Conservation (phyloP, 92 coral and sea anemone species). For the Zoanthus gigantus region DNA sequence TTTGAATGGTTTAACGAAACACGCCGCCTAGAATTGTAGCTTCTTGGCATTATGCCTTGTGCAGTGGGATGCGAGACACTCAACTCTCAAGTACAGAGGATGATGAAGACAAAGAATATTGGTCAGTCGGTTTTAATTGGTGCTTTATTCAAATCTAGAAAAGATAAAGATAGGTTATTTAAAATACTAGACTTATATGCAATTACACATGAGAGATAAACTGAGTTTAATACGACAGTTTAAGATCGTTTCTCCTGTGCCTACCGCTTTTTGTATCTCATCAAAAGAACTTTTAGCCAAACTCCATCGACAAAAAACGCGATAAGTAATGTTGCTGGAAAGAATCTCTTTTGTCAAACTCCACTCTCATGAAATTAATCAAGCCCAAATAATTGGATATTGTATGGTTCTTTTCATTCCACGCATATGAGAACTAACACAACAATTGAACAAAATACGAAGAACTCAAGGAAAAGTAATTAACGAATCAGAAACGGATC, state of each 20-base stretch:
- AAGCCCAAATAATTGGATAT: neutral
- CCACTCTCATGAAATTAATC: neutral
- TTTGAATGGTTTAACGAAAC: slow-evolving; percentile 8
- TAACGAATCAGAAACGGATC: slow-evolving; percentile 2
- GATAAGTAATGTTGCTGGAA: no score
- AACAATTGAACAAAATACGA: neutral
- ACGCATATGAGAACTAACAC: neutral
- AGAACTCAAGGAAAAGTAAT: slow-evolving; percentile 32
- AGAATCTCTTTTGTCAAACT: neutral
- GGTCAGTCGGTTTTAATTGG: slow-evolving; percentile 47
- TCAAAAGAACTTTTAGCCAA: no score
- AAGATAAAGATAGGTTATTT: slow-evolving; percentile 28
- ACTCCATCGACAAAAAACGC: no score
- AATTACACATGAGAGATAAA: neutral
- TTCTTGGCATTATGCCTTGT: neutral
- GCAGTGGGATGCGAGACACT: neutral
- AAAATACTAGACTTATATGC: neutral
- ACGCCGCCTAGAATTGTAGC: neutral
- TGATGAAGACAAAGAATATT: slow-evolving; percentile 3
- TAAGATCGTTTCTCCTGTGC: neutral
- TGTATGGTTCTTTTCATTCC: neutral
- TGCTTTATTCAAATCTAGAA: slow-evolving; percentile 11
- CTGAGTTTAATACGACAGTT: slow-evolving; percentile 11
- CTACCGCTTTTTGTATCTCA: no score
- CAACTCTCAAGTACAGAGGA: neutral